Base-by-base conservation (phyloP, 2,113 vertebrate species). In the Siniperca knerii region DNA sequence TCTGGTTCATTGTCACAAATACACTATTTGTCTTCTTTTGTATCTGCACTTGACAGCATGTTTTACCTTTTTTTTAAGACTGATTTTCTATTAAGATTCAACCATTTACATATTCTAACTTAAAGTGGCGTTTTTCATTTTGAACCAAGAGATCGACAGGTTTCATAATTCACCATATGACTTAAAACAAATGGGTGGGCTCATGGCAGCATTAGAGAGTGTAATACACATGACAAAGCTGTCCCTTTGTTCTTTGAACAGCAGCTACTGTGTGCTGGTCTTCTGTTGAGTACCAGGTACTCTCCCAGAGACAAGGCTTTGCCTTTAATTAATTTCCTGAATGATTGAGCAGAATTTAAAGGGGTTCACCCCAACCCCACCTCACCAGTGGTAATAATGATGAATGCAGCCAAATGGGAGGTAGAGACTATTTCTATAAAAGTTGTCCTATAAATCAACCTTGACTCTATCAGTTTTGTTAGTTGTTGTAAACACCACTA, bases 241-340 rank as follows among this genome's bases (percentile, higher is more conserved):
- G 64, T 25, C 58, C 71, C 48, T 81, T 81, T 70, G 76, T 77
- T 72, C 70, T 68, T 61, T 82, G 50, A 79, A 71, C 58, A 83
- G 70, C 67, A 33, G 73, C 15, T 9, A 23, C 57, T 58, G 75
- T 13, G 21, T 52, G 64, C 68, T 52, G 68, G 70, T 85, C 67
- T n/a, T 81, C 69, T 46, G 57, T n/a, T 44, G 75, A 66, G 73
- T 81, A 86, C 76, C 84, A 85, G 81, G 68, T 78, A 37, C 44
- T 25, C 46, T 73, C 73, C 70, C 79, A 35, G 25, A 80, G 84
- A 75, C 64, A 6, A 67, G 75, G 62, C 74, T 86, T 72, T 66
- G 29, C 42, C 72, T 87, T 87, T 87, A 83, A 89, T 90, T 90
- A 60, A 87, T 87, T 89, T 88, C 73, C 79, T 83, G 86, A 83